Evolutionary conservation across 2,797 vertebrate species (phyloP).

Genomic region (Cetoscarus ocellatus): DNA sequence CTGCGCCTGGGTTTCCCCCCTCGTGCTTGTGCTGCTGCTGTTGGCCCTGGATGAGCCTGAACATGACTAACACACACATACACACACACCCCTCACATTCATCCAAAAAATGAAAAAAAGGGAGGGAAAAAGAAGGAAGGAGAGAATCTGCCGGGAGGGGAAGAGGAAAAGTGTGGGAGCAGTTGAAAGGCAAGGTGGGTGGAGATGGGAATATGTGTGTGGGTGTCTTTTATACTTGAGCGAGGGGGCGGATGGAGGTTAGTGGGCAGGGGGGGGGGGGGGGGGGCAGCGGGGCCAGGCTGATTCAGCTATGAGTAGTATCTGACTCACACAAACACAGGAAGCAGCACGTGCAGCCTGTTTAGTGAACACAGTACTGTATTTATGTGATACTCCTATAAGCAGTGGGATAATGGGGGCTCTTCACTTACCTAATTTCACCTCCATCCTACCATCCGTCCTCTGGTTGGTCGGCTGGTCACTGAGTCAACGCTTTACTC

Average conservation of each 20-base stretch:
- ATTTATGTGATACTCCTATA: slow-evolving; percentile 72
- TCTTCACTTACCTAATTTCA: slow-evolving; percentile 60
- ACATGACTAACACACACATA: slow-evolving; percentile 80
- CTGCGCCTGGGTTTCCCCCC: slow-evolving; percentile 75
- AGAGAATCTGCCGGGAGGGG: slow-evolving; percentile 57
- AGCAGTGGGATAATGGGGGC: slow-evolving; percentile 56
- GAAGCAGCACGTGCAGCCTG: slow-evolving; percentile 77
- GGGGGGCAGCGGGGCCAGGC: slow-evolving; percentile 61
- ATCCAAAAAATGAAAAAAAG: slow-evolving; percentile 38
- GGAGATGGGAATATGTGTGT: slow-evolving; percentile 74
- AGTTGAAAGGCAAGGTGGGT: slow-evolving; percentile 75
- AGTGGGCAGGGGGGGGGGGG: slow-evolving; percentile 72
- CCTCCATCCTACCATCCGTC: slow-evolving; percentile 43
- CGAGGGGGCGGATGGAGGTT: slow-evolving; percentile 77
- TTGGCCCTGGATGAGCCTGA: slow-evolving; percentile 76
- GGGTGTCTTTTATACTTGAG: slow-evolving; percentile 75
- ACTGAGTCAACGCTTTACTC: slow-evolving; percentile 71
- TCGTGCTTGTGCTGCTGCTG: slow-evolving; percentile 65
- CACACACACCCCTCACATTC: slow-evolving; percentile 65
- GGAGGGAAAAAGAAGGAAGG: slow-evolving; percentile 23
- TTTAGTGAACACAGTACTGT: slow-evolving; percentile 71
- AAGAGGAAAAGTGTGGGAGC: slow-evolving; percentile 69
- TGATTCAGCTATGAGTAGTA: slow-evolving; percentile 82
- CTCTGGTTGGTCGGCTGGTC: slow-evolving; percentile 27
- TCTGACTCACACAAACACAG: slow-evolving; percentile 86